Percentiles rank a stretch among this genome's conserved stretches.
Conservation (phyloP, 2,888 invertebrate species). For the Apantesis nais region DNA sequence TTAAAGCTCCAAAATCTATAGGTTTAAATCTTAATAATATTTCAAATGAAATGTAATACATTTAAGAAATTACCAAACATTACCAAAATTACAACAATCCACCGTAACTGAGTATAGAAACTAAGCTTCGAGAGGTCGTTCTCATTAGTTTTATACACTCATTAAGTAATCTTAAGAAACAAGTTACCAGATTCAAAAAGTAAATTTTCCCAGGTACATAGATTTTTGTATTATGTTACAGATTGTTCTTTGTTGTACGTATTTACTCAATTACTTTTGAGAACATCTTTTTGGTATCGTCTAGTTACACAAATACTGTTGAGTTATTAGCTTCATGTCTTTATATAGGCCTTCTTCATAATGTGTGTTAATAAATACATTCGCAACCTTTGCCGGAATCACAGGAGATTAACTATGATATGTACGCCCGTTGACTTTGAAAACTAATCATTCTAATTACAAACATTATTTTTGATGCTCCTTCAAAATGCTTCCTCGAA, state of each 20-base stretch:
- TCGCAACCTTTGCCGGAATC: slow-evolving; percentile 45
- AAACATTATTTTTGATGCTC: not conserved
- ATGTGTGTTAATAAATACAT: slow-evolving; percentile 22
- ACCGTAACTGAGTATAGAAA: slow-evolving; percentile 10
- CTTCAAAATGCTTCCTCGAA: not conserved
- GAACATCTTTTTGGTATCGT: slow-evolving; percentile 63
- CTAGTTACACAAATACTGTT: slow-evolving; percentile 53
- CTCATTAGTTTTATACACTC: slow-evolving; percentile 21
- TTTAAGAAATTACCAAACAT: not conserved
- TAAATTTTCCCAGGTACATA: slow-evolving; percentile 41
- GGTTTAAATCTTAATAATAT: too few species aligned
- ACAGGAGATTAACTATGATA: slow-evolving; percentile 30
- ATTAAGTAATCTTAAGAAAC: slow-evolving; percentile 37
- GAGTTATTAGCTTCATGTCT: slow-evolving; percentile 39
- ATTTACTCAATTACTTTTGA: slow-evolving; percentile 59
- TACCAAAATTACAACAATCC: slow-evolving; percentile 5
- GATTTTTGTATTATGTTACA: slow-evolving; percentile 37
- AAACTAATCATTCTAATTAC: not conserved
- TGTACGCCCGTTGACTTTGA: slow-evolving; percentile 19
- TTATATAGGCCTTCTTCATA: slow-evolving; percentile 54
- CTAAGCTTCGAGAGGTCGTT: slow-evolving; percentile 19
- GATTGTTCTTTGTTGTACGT: slow-evolving; percentile 40
- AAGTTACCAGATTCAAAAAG: slow-evolving; percentile 29
- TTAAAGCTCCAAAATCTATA: too few species aligned
- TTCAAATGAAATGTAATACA: slow-evolving; percentile 30